A percentile compares a stretch with the other conserved stretches of the same genome.
Evolutionary conservation across 2,888 invertebrate species (phyloP).

Genomic region (Trichogramma dendrolimi): DNA sequence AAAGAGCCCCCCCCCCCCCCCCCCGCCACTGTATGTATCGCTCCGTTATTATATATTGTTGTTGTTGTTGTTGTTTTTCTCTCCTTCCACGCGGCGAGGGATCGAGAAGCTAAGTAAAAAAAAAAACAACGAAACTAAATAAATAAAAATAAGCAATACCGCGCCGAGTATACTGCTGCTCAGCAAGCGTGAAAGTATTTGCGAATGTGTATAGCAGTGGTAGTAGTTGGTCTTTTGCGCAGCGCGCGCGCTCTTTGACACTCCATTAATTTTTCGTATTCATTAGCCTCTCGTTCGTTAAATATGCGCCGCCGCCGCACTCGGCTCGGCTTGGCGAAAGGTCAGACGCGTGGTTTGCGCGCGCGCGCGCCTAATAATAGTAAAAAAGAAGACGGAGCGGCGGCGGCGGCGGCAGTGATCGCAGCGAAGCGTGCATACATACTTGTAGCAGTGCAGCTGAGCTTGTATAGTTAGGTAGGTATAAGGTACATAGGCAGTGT

Average conservation of each 20-base stretch:
- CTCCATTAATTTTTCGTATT: conserved; percentile 30
- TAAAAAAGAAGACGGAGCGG: conserved; percentile 40
- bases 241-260: conserved; percentile 20
- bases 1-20: not conserved
- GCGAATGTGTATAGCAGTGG: too few relatives aligned
- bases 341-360: conserved; percentile 32
- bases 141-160: too few relatives aligned
- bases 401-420: not conserved
- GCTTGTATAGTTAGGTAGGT: not conserved
- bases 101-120: not conserved
- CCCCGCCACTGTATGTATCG: not conserved
- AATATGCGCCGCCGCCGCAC: not conserved
- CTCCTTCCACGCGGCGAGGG: not conserved
- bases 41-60: not conserved
- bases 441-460: not conserved
- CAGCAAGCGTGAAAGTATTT: conserved; percentile 9
- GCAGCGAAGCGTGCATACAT: conserved; percentile 36
- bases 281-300: conserved; percentile 11
- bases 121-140: not conserved
- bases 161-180: too few relatives aligned
- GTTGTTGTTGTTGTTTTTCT: not conserved
- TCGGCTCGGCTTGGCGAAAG: not conserved
- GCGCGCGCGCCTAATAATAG: conserved; percentile 49
- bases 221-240: too few relatives aligned
- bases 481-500: too few relatives aligned